phyloP scores from a whole-genome alignment of 2,113 vertebrate species.

The Ploceus nigricollis region DNA sequence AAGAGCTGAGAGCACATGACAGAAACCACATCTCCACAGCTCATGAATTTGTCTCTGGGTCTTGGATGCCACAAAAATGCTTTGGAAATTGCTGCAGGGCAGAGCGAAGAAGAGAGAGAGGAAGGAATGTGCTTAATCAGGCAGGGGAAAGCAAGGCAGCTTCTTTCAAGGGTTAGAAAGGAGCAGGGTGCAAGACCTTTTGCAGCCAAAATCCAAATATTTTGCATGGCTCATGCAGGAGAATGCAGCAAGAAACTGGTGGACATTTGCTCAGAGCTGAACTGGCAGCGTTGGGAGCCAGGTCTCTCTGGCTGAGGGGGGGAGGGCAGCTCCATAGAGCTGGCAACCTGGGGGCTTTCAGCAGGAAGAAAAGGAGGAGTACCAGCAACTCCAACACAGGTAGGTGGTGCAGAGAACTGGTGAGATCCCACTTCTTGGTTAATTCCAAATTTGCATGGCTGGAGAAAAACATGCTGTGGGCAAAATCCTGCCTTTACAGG shows the following conservation, averaged over 20 bases:
- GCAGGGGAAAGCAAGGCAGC: not conserved
- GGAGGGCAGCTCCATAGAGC: not conserved
- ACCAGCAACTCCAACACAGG: not conserved
- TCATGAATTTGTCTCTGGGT: not conserved
- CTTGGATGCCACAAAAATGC: conserved; percentile 15
- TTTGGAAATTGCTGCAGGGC: conserved; percentile 3
- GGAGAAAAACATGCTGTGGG: not conserved
- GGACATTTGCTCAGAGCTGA: not conserved
- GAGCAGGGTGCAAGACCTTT: not conserved
- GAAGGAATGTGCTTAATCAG: not conserved
- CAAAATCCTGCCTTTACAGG: conserved; percentile 31
- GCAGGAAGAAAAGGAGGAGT: not conserved
- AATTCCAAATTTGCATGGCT: not conserved
- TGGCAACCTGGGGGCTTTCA: not conserved
- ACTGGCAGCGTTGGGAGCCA: fast-evolving
- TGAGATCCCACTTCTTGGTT: not conserved
- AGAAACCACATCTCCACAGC: not conserved
- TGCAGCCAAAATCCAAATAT: not conserved
- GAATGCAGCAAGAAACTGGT: not conserved
- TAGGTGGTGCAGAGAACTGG: not conserved
- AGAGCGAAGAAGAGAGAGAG: not conserved
- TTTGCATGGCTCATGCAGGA: not conserved
- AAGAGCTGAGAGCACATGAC: not conserved
- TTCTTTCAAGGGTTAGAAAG: not conserved
- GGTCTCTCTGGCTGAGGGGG: not conserved